A percentile compares a stretch with the other conserved stretches of the same genome.
phyloP scores from a whole-genome alignment of 2,797 vertebrate species.

The Protonibea diacanthus region DNA sequence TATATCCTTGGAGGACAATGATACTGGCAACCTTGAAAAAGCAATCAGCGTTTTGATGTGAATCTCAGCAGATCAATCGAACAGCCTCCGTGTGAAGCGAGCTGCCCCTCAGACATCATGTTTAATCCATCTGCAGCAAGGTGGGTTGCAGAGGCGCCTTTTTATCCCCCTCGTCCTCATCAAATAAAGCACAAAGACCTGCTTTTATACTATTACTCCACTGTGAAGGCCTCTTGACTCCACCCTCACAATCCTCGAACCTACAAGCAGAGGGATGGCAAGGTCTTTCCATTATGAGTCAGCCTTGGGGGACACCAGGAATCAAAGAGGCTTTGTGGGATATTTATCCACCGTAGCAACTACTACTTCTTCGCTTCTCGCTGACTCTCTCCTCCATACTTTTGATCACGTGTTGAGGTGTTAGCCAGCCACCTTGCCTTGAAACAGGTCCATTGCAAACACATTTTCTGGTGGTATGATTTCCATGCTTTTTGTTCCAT shows the following conservation, averaged over 20 bases:
- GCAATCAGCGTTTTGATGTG: conserved; percentile 46
- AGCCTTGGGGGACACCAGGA: conserved; percentile 60
- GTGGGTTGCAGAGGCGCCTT: conserved; percentile 59
- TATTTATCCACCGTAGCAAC: conserved; percentile 69
- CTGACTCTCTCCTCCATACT: conserved; percentile 61
- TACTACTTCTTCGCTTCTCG: conserved; percentile 37
- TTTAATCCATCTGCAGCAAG: conserved; percentile 46
- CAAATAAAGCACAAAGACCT: conserved; percentile 87
- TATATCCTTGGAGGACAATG: conserved; percentile 51
- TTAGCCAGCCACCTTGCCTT: conserved; percentile 79
- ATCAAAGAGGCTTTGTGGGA: conserved; percentile 61
- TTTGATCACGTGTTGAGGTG: conserved; percentile 64
- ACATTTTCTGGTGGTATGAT: conserved; percentile 65
- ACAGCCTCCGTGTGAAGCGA: conserved; percentile 44
- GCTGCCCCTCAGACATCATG: conserved; percentile 45
- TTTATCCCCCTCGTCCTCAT: conserved; percentile 50
- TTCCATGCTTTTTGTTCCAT: conserved; percentile 48
- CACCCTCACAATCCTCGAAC: conserved; percentile 65
- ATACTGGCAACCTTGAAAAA: conserved; percentile 51
- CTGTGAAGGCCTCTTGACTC: conserved; percentile 84
- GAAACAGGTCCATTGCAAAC: conserved; percentile 75
- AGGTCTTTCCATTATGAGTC: conserved; percentile 59
- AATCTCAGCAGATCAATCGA: conserved; percentile 50
- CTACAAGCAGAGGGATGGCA: conserved; percentile 51
- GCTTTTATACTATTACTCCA: conserved; percentile 83